Percentiles rank a stretch among this genome's conserved stretches.
phyloP scores from a whole-genome alignment of 2,888 invertebrate genomes.

The Branchipolynoe longqiensis region DNA sequence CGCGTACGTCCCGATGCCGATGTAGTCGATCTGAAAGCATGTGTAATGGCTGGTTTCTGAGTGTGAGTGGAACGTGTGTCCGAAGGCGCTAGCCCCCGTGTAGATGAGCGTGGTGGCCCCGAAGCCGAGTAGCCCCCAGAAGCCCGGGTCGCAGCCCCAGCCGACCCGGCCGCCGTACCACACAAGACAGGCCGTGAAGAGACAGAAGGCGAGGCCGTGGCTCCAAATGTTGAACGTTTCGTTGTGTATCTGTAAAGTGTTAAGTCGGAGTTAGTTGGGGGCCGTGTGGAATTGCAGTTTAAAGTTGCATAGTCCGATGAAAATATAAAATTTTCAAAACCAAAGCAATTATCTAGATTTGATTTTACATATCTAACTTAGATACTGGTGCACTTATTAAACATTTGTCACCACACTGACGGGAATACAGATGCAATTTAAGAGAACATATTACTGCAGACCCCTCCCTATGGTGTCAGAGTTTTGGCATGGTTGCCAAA shows the following conservation, averaged over 20 bases:
- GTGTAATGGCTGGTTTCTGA: constrained; percentile 71
- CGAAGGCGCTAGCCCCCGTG: constrained; percentile 69
- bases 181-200: constrained; percentile 65
- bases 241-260: constrained; percentile 74
- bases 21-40: constrained; percentile 74
- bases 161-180: constrained; percentile 31
- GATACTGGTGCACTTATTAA: too few species aligned
- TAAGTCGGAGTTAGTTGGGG: too few species aligned
- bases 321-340: too few species aligned
- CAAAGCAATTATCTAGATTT: too few species aligned
- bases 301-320: too few species aligned
- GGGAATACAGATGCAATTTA: too few species aligned
- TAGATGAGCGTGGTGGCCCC: constrained; percentile 66
- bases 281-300: too few species aligned
- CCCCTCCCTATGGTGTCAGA: too few species aligned
- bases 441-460: too few species aligned
- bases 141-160: constrained; percentile 59
- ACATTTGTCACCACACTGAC: too few species aligned
- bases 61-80: constrained; percentile 73
- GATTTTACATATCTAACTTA: too few species aligned
- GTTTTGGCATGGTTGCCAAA: too few species aligned
- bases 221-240: constrained; percentile 76
- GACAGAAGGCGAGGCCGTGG: constrained; percentile 70
- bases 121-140: constrained; percentile 67
- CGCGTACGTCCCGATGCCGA: constrained; percentile 71